Evolutionary conservation across 2,797 vertebrate genomes (phyloP), one percentile per base, ranked within the genome.

Genomic region (Cirrhinus mrigala): DNA sequence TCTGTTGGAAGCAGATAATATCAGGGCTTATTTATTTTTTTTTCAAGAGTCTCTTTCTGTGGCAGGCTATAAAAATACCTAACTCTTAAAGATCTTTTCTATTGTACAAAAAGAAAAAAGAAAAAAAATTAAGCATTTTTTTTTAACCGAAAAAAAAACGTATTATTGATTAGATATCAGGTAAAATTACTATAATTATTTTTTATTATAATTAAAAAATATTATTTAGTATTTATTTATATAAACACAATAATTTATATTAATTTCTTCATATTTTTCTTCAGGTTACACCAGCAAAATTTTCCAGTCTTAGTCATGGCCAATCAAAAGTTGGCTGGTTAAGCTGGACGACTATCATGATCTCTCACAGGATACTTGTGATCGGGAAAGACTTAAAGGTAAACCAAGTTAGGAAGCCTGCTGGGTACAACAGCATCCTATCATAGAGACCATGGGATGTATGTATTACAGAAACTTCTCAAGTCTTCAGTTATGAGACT

Each of bases 1-100:
- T 75, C 73, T 33, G 20, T 54, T 54, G 27, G 29, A 75, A 74
- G 71, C 24, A 69, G 66, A 74, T 75, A 33, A 20, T 11, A 52
- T 74, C 24, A 29, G 9, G 24, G 46, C 15, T 11, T 27, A 10
- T 73, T 27, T 16, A 29, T 64, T 29, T 16, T 64, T 70, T 37
- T 24, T 12, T 48, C 7, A 15, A 24, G 37, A 44, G 22, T 48
- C n/a, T 27, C 24, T 52, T 75, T 54, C 73, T 75, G 5, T 54
- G 20, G 16, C 9, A 54, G 18, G 4, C 22, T 33, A 22, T 46
- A 68, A 20, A 22, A 40, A 40, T 40, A 69, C 9, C 2, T 6
- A 69, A 22, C 18, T 40, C 6, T 60, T 60, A n/a, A 11, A n/a
- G 37, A 46, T 46, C 2, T 46, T 71, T 24, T n/a, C 37, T 70